Conservation (phyloP, 2,888 invertebrate species). For the Xanthorhoe designata region DNA sequence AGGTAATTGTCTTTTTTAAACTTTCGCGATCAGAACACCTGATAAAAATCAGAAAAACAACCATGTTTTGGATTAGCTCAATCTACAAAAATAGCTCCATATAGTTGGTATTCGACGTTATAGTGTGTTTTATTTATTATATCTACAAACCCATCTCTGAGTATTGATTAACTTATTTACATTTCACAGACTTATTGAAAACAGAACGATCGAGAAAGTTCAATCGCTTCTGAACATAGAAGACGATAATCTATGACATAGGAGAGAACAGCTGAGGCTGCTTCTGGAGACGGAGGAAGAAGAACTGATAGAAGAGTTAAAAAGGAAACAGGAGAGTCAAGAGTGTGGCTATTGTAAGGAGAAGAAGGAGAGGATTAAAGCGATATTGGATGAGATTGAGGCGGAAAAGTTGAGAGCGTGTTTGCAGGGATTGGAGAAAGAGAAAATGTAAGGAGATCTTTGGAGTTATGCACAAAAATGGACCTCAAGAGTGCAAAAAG, state of each 20-base stretch:
- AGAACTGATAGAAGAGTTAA: constrained; percentile 59
- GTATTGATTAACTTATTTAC: too few species aligned
- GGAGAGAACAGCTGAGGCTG: constrained; percentile 62
- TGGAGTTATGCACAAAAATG: too few species aligned
- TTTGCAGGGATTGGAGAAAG: constrained; percentile 73
- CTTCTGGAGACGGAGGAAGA: constrained; percentile 68
- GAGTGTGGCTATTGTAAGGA: constrained; percentile 67
- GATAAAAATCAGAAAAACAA: too few species aligned
- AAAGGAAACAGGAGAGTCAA: constrained; percentile 56
- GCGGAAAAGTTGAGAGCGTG: constrained; percentile 69
- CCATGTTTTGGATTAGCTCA: too few species aligned
- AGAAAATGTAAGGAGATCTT: constrained; percentile 79
- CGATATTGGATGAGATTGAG: constrained; percentile 65
- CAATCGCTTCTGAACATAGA: constrained; percentile 63
- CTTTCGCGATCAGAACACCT: too few species aligned
- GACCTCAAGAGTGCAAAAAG: too few species aligned
- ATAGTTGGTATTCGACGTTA: too few species aligned
- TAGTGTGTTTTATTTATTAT: too few species aligned
- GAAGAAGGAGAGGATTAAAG: constrained; percentile 56
- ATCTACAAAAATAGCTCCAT: too few species aligned
- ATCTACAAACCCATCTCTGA: too few species aligned
- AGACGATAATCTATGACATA: constrained; percentile 72
- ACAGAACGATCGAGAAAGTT: constrained; percentile 71
- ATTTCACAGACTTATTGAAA: constrained; percentile 64
- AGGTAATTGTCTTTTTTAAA: too few species aligned